phyloP scores from a whole-genome alignment of 2,888 invertebrate species.

The Sminthurides aquaticus region DNA sequence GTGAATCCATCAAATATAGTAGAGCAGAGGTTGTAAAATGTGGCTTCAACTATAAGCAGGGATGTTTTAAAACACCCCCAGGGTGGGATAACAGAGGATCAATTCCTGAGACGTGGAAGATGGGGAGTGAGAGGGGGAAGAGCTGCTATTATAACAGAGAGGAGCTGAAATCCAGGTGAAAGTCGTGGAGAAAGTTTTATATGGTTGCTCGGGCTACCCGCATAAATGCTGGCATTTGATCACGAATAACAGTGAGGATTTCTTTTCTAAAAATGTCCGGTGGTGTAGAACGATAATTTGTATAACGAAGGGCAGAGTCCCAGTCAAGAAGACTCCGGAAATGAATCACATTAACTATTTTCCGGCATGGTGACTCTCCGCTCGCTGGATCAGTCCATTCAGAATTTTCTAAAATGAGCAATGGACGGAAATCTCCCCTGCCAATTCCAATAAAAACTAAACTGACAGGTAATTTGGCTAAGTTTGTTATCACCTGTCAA shows the following conservation, averaged over 20 bases:
- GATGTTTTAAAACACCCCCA: no score
- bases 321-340: constrained; percentile 31
- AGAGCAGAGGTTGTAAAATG: no score
- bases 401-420: constrained; percentile 25
- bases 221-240: constrained; percentile 30
- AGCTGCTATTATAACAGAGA: no score
- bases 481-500: constrained; percentile 24
- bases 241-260: constrained; percentile 28
- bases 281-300: constrained; percentile 25
- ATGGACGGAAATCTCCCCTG: constrained; percentile 28
- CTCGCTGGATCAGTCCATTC: constrained; percentile 26
- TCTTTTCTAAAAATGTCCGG: constrained; percentile 33
- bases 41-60: no score
- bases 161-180: no score
- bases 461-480: constrained; percentile 31
- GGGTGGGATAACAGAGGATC: no score
- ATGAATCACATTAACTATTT: constrained; percentile 32
- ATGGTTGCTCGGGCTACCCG: constrained; percentile 24
- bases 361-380: constrained; percentile 26
- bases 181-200: no score
- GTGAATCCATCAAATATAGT: no score
- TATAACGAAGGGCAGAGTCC: constrained; percentile 26
- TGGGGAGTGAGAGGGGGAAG: no score
- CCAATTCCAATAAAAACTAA: constrained; percentile 34
- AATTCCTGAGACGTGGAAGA: no score